These are phyloP conservation scores for Tetragonula carbonaria DNA, from an alignment of 2,888 invertebrate species.

Conservation along the genomic window DNA sequence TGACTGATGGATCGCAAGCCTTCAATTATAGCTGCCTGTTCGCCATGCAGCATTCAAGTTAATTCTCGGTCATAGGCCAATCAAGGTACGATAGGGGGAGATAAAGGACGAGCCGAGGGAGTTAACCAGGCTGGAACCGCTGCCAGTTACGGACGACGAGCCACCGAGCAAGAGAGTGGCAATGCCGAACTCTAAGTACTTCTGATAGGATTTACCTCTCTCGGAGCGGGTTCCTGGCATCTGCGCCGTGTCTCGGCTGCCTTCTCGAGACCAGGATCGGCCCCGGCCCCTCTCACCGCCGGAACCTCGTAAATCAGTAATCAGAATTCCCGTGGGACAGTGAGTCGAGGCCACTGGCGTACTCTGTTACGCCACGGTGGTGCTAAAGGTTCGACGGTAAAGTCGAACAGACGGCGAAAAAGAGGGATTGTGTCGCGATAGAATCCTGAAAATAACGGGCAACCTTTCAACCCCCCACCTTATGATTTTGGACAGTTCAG, in stretches of 20 bases:
- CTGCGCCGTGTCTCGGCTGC: slow-evolving; percentile 56
- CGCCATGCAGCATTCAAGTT: slow-evolving; percentile 35
- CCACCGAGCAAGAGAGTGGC: slow-evolving; percentile 71
- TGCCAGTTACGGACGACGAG: slow-evolving; percentile 73
- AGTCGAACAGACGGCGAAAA: background rate
- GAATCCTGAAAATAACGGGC: slow-evolving; percentile 48
- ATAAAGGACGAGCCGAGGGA: slow-evolving; percentile 57
- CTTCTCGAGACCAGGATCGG: slow-evolving; percentile 60
- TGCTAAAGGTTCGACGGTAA: slow-evolving; percentile 23
- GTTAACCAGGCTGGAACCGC: slow-evolving; percentile 69
- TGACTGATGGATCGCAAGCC: background rate
- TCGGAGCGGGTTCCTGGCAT: slow-evolving; percentile 66
- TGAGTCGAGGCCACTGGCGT: slow-evolving; percentile 28
- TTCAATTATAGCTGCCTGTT: slow-evolving; percentile 35
- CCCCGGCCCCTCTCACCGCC: slow-evolving; percentile 61
- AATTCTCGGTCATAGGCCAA: slow-evolving; percentile 65
- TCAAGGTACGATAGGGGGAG: slow-evolving; percentile 61
- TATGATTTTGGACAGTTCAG: slow-evolving; percentile 4
- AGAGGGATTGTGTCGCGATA: slow-evolving; percentile 36
- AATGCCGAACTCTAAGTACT: slow-evolving; percentile 80
- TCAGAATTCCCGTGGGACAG: slow-evolving; percentile 76
- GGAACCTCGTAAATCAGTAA: slow-evolving; percentile 82
- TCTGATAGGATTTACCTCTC: slow-evolving; percentile 80
- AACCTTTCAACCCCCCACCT: slow-evolving; percentile 19
- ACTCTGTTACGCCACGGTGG: slow-evolving; percentile 30